A percentile compares a stretch with the other conserved stretches of the same genome.
Evolutionary conservation across 2,888 invertebrate species (phyloP).

Genomic region (Eremobia ochroleuca): DNA sequence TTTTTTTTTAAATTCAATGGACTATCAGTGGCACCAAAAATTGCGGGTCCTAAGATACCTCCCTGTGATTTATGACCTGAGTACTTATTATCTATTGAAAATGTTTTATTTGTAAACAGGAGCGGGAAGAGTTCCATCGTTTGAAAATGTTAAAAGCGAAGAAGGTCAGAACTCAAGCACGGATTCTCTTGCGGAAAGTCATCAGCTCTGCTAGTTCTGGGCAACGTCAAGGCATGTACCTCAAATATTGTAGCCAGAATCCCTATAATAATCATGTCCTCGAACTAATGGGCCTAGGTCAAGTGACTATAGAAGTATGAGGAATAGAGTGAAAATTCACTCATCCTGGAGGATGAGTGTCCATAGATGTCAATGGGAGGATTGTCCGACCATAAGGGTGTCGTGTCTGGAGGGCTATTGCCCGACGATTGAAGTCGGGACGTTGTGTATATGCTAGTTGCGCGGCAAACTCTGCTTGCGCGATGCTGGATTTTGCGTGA

Average conservation of each 20-base stretch:
- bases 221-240: conserved; percentile 62
- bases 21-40: not conserved
- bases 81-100: no score
- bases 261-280: not conserved
- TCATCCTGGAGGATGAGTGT: no score
- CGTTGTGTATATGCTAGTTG: no score
- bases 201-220: conserved; percentile 47
- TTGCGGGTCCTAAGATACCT: not conserved
- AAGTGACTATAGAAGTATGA: not conserved
- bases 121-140: conserved; percentile 88
- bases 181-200: conserved; percentile 63
- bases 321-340: no score
- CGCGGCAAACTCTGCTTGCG: no score
- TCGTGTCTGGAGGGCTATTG: no score
- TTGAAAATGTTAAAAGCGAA: conserved; percentile 89
- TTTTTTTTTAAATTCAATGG: no score
- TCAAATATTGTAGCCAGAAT: conserved; percentile 20
- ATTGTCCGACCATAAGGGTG: not conserved
- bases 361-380: not conserved
- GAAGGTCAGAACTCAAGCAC: conserved; percentile 78
- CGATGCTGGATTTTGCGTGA: no score
- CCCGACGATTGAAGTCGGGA: no score
- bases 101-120: conserved; percentile 71
- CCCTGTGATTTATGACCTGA: not conserved
- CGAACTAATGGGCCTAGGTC: not conserved